Evolutionary conservation across 2,113 vertebrate species (phyloP).

Genomic region (Pachypanchax playfairii): DNA sequence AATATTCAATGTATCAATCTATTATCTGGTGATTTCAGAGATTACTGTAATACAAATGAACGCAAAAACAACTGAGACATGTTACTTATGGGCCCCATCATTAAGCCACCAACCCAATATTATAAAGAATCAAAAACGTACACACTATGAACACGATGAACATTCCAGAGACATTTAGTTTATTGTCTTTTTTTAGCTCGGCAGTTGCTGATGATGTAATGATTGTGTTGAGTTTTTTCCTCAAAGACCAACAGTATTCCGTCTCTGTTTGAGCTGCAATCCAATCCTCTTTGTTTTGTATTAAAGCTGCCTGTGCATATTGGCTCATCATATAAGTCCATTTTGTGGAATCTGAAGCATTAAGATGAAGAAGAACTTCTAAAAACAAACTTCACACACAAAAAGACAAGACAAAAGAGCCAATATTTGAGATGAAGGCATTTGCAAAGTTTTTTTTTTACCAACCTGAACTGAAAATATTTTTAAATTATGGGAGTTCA

Average conservation of each 20-base stretch:
- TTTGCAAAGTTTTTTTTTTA: not conserved
- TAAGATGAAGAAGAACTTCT: not conserved
- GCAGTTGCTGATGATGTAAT: not conserved
- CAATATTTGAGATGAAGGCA: not conserved
- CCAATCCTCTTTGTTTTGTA: not conserved
- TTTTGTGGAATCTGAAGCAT: not conserved
- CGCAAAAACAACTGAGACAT: no score
- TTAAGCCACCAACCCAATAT: no score
- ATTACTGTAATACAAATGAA: no score
- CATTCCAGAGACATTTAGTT: no score
- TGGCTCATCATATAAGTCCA: not conserved
- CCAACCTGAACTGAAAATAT: not conserved
- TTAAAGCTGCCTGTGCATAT: not conserved
- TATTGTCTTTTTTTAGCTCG: not conserved
- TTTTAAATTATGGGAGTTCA: no score
- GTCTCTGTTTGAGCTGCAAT: not conserved
- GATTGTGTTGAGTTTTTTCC: not conserved
- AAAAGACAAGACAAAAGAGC: not conserved
- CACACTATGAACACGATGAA: no score
- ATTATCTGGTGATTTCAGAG: no score
- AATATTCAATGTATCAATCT: no score
- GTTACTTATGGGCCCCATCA: no score
- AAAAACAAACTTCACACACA: not conserved
- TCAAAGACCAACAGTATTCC: not conserved
- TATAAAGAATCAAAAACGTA: no score